Evolutionary conservation across 53 echinoderm and acorn worm genomes (phyloP).

Genomic region (Henricia sp.): DNA sequence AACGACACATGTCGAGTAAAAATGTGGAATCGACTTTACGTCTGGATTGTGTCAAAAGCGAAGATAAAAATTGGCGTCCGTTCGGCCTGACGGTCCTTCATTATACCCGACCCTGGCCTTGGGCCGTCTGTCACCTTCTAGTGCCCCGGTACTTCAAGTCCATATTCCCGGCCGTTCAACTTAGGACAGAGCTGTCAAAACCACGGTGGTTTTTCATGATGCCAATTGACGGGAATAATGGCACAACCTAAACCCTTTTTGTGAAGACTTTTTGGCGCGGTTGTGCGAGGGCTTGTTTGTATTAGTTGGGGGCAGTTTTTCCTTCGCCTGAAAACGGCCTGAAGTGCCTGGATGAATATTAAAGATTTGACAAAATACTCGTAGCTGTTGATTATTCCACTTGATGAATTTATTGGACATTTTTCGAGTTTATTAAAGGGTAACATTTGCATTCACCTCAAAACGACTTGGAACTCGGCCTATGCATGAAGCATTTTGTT

Average conservation of each 20-base stretch:
- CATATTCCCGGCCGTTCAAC: conserved; percentile 25
- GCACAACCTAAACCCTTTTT: conserved; percentile 11
- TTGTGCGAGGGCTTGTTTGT: conserved; percentile 9
- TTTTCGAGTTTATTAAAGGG: too few relatives aligned
- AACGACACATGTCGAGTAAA: neutral
- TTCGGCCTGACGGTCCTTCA: neutral
- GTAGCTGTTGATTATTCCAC: conserved; percentile 14
- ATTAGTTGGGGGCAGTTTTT: conserved; percentile 18
- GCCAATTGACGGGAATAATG: conserved; percentile 27
- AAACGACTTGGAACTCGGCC: too few relatives aligned
- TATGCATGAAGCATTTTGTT: too few relatives aligned
- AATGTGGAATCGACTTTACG: neutral
- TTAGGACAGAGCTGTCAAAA: conserved; percentile 40
- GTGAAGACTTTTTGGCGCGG: neutral
- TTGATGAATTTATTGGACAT: too few relatives aligned
- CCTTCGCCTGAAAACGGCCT: neutral
- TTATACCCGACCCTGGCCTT: conserved; percentile 21
- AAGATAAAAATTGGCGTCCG: neutral
- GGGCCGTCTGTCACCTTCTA: conserved; percentile 7
- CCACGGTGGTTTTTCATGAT: conserved; percentile 43
- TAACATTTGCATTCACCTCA: too few relatives aligned
- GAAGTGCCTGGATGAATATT: conserved; percentile 11
- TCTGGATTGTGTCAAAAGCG: neutral
- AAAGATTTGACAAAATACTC: neutral
- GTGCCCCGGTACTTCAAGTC: neutral